These are phyloP conservation scores for Dichetophora obliterata DNA, from an alignment of 2,888 invertebrate species.

Conservation along the genomic window DNA sequence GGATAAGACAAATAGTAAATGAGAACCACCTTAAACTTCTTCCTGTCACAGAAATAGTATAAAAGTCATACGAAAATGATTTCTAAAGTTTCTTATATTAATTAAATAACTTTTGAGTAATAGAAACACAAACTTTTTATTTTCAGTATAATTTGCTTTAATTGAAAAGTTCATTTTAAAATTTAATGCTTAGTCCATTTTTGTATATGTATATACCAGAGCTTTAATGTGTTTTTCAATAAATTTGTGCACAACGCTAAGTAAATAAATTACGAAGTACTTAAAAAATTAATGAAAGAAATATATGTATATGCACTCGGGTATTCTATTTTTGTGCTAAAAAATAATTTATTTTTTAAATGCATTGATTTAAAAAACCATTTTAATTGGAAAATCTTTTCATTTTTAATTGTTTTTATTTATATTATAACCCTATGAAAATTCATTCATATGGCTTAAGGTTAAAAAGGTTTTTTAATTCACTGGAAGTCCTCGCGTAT, in stretches of 20 bases:
- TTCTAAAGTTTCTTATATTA: too few relatives aligned
- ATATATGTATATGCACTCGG: not conserved
- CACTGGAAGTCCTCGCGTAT: slow-evolving; percentile 66
- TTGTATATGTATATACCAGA: too few relatives aligned
- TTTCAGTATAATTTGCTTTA: not conserved
- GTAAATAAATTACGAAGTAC: not conserved
- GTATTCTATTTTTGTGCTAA: not conserved
- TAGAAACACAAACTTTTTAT: not conserved
- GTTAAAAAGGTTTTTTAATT: slow-evolving; percentile 39
- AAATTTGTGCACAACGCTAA: not conserved
- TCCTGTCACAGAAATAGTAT: too few relatives aligned
- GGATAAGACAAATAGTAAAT: too few relatives aligned
- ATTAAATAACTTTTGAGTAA: too few relatives aligned
- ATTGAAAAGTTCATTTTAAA: not conserved
- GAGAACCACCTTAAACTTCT: too few relatives aligned
- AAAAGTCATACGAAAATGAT: too few relatives aligned
- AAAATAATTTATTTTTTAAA: slow-evolving; percentile 1
- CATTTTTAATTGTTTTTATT: not conserved
- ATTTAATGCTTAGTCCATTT: too few relatives aligned
- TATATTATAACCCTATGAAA: not conserved
- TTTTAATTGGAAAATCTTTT: not conserved
- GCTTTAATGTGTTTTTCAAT: not conserved
- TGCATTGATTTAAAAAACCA: not conserved
- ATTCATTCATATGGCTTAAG: slow-evolving; percentile 22
- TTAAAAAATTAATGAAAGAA: not conserved